phyloP scores from a whole-genome alignment of 1,140 invertebrate species.

The Drosophila parvula region DNA sequence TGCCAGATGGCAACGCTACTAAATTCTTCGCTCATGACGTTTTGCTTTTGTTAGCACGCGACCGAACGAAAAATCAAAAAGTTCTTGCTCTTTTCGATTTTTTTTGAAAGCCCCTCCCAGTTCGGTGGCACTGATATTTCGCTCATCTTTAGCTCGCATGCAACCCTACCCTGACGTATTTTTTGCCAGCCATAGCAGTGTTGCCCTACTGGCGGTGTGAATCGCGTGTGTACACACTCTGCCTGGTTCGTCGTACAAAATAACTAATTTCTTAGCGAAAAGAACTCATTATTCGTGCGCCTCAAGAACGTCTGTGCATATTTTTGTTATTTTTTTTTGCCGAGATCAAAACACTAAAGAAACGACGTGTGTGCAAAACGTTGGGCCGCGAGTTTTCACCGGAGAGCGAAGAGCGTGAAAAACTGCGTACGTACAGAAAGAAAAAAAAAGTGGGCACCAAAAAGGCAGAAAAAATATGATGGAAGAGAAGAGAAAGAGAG shows the following conservation, averaged over 20 bases:
- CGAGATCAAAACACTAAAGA: slow-evolving; percentile 7
- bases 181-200: neutral
- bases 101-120: too few species aligned
- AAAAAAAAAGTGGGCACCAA: slow-evolving; percentile 47
- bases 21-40: too few species aligned
- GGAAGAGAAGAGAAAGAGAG: slow-evolving; percentile 22
- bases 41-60: too few species aligned
- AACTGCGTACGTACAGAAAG: slow-evolving; percentile 45
- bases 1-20: too few species aligned
- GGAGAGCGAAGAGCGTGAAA: slow-evolving; percentile 41
- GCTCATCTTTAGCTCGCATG: neutral
- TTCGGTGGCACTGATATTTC: neutral
- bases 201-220: neutral
- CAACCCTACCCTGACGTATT: neutral
- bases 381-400: slow-evolving; percentile 40
- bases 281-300: slow-evolving; percentile 15
- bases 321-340: slow-evolving; percentile 38
- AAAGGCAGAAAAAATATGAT: slow-evolving; percentile 16
- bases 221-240: slow-evolving; percentile 4
- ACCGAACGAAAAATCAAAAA: too few species aligned
- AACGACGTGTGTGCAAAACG: slow-evolving; percentile 21
- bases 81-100: too few species aligned
- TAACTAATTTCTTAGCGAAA: slow-evolving; percentile 32
- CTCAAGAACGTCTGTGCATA: slow-evolving; percentile 13
- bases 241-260: slow-evolving; percentile 22